Evolutionary conservation across 2,113 vertebrate genomes (phyloP), one percentile per base, ranked within the genome.

Genomic region (Microcebus lehilahytsara): DNA sequence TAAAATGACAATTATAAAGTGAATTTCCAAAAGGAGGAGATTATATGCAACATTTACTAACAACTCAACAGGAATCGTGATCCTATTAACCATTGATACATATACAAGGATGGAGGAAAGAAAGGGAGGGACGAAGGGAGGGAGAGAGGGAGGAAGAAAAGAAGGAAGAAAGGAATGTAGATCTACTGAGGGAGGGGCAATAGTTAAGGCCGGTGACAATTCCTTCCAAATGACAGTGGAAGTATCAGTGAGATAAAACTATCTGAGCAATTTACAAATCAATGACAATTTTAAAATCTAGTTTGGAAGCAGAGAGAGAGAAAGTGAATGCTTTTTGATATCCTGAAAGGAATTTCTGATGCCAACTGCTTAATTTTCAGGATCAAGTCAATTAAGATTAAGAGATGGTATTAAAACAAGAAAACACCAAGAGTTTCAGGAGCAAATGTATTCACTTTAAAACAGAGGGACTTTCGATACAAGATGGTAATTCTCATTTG

Each of bases 361-460:
- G 27, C 17, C 11, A 91, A 77, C 4, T 80, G 34, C 30, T 88
- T 64, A 67, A 93, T 67, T 80, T 92, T 89, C 20, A 56, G 19
- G 53, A 96, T 51, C 88, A 72, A 92, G 42, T 60, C 22, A 66
- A 66, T 93, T 79, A 85, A 92, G 83, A 93, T 85, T 85, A 87
- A 87, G 32, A 66, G 49, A 95, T 56, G 71, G 90, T 80, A 84
- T 0, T 93, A 30, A 79, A 93, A 92, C 11, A 81, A 12, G 64
- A 89, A 89, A 92, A 60, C 27, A 83, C 12, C 32, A 84, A 60
- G 64, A 49, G 27, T 81, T 89, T 69, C 89, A 77, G 60, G 53
- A 66, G 58, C 27, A 2, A 66, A 83, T 37, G 13, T 22, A 72
- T 46, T 78, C 74, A 77, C 60, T 93, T 85, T 42, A 34, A 62